These are phyloP conservation scores for Drosophila varians DNA, from an alignment of 1,140 invertebrate species.

Conservation along the genomic window DNA sequence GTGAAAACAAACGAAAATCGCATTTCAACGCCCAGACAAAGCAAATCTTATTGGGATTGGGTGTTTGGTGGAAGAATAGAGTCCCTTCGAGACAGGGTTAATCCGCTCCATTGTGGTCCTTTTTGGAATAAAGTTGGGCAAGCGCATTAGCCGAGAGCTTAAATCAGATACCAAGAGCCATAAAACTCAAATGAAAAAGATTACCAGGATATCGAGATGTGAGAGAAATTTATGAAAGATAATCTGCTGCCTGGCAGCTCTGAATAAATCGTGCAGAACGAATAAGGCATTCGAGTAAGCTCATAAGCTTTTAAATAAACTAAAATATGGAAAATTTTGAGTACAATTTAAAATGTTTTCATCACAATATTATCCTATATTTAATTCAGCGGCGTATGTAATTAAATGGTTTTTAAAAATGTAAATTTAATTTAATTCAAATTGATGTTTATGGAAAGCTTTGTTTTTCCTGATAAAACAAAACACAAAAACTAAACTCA, in stretches of 20 bases:
- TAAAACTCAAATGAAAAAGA: slow-evolving; percentile 6
- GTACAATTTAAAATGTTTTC: no score
- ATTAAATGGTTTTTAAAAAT: no score
- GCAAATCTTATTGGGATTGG: slow-evolving; percentile 42
- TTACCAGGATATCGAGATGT: slow-evolving; percentile 11
- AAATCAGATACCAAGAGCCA: slow-evolving; percentile 3
- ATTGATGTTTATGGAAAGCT: neutral
- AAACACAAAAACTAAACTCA: neutral
- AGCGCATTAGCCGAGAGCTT: slow-evolving; percentile 16
- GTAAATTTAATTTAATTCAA: no score
- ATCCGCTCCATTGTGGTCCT: slow-evolving; percentile 19
- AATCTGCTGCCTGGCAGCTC: neutral
- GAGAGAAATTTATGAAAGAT: slow-evolving; percentile 2
- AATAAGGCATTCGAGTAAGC: neutral
- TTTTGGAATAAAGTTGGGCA: slow-evolving; percentile 2
- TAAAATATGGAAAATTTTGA: no score
- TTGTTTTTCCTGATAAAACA: neutral
- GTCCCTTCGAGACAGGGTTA: slow-evolving; percentile 1
- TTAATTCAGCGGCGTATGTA: no score
- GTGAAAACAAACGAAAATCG: slow-evolving; percentile 52
- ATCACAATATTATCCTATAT: no score
- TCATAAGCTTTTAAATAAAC: neutral
- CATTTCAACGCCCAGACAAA: slow-evolving; percentile 37
- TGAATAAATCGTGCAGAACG: slow-evolving; percentile 7
- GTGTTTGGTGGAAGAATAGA: neutral